Evolutionary conservation across 2,888 invertebrate species (phyloP).

Genomic region (Sarcophaga variegata): DNA sequence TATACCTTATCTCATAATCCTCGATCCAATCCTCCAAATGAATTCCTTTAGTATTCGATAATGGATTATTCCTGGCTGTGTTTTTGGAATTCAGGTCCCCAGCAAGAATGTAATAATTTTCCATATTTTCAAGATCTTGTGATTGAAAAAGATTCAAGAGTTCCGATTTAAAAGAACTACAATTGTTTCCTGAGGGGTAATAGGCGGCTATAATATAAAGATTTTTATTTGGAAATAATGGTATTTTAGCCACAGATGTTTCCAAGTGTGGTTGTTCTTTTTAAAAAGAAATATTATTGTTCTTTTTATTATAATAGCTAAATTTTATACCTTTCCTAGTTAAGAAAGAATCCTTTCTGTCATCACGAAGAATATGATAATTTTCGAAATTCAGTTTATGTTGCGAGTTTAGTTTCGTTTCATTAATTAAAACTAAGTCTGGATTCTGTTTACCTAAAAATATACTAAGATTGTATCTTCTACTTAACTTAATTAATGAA

Average conservation of each 20-base stretch:
- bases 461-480: neutral
- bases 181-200: conserved; percentile 13
- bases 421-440: neutral
- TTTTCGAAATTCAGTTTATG: no score
- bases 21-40: conserved; percentile 19
- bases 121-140: neutral
- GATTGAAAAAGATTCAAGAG: neutral
- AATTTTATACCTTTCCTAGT: conserved; percentile 26
- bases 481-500: no score
- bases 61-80: conserved; percentile 7
- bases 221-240: neutral
- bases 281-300: neutral
- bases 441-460: conserved; percentile 12
- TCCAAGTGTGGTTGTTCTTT: neutral
- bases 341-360: conserved; percentile 2
- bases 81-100: conserved; percentile 25
- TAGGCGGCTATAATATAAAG: neutral
- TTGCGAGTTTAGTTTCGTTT: no score
- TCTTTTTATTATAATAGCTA: neutral
- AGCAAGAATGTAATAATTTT: conserved; percentile 16
- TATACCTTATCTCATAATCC: conserved; percentile 18
- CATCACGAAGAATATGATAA: no score
- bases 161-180: neutral
- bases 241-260: neutral
- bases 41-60: conserved; percentile 11